Conservation (phyloP, 35 echinoderm and acorn worm genomes). For the Apostichopus japonicus region DNA sequence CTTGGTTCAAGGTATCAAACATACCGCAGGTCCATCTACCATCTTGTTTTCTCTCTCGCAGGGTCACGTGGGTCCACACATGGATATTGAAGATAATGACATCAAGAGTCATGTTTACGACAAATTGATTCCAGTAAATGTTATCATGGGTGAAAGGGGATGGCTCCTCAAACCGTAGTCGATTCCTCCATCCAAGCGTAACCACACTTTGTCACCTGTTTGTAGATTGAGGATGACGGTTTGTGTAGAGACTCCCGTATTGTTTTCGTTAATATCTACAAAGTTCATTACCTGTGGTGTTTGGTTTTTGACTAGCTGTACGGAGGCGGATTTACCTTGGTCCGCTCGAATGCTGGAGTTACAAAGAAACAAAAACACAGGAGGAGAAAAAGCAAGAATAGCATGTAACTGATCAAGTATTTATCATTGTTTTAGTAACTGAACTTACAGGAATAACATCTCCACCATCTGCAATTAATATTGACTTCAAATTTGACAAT, state of each 20-base stretch:
- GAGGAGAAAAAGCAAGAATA: not conserved
- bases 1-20: too few relatives aligned
- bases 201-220: slow-evolving; percentile 62
- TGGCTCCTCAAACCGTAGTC: slow-evolving; percentile 59
- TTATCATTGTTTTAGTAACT: too few relatives aligned
- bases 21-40: not conserved
- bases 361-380: not conserved
- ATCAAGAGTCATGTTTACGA: not conserved
- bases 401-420: too few relatives aligned
- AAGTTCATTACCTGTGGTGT: slow-evolving; percentile 56
- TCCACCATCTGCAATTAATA: too few relatives aligned
- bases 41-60: not conserved
- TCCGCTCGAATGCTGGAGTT: slow-evolving; percentile 42
- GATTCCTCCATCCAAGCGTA: slow-evolving; percentile 47
- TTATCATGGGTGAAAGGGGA: slow-evolving; percentile 51
- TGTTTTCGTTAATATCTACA: slow-evolving; percentile 51
- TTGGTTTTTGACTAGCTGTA: slow-evolving; percentile 61
- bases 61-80: not conserved
- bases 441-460: too few relatives aligned
- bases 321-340: slow-evolving; percentile 39
- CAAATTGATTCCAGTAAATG: slow-evolving; percentile 59
- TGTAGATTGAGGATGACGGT: slow-evolving; percentile 59
- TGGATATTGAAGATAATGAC: not conserved
- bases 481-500: too few relatives aligned
- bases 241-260: slow-evolving; percentile 58